Conservation (phyloP, 2,888 invertebrate genomes). For the Agrotis ipsilon region DNA sequence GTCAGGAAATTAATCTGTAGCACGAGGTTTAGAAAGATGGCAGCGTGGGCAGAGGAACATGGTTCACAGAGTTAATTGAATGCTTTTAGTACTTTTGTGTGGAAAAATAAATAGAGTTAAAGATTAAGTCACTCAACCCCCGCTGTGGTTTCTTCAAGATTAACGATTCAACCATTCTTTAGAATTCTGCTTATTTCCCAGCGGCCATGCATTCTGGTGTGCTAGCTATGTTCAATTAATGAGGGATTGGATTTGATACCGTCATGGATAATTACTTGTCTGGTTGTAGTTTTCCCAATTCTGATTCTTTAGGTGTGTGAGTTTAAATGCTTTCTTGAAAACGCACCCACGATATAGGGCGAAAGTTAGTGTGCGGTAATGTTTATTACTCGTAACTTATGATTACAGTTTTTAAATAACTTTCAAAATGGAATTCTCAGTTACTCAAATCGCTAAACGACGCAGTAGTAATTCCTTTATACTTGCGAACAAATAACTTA, state of each 20-base stretch:
- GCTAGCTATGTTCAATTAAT: neutral
- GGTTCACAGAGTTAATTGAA: constrained; percentile 22
- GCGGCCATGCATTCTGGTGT: neutral
- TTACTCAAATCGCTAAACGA: constrained; percentile 8
- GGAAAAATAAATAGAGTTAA: no score
- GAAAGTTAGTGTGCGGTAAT: no score
- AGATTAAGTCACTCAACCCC: no score
- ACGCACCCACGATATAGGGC: no score
- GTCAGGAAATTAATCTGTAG: constrained; percentile 42
- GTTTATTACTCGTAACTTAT: neutral
- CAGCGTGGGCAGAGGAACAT: constrained; percentile 8
- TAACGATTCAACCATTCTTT: no score
- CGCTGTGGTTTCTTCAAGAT: neutral
- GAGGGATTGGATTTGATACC: no score
- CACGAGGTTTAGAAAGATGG: constrained; percentile 1
- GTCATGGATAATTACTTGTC: no score
- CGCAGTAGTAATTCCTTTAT: constrained; percentile 19
- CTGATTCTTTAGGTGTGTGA: no score
- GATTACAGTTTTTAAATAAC: neutral
- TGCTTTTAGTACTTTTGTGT: neutral
- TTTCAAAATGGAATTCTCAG: neutral
- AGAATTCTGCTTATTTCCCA: neutral
- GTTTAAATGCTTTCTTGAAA: no score
- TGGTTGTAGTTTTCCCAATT: no score
- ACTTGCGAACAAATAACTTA: constrained; percentile 48